Conservation (phyloP, 2,888 invertebrate species). For the Platycheirus rosarum region DNA sequence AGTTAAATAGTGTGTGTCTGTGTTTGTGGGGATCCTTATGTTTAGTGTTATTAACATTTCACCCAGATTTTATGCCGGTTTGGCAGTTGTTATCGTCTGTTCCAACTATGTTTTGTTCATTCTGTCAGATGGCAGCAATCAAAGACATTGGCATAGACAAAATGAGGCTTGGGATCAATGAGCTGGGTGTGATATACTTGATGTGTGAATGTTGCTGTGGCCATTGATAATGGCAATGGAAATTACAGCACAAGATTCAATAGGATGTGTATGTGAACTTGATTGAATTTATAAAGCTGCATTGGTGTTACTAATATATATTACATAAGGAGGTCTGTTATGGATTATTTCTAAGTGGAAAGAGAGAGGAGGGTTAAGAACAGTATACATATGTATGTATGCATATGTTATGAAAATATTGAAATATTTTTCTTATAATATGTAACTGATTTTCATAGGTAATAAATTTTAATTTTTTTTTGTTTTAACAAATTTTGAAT, state of each 20-base stretch:
- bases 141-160: conserved; percentile 25
- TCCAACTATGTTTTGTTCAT: neutral
- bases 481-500: too few species aligned
- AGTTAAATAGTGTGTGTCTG: conserved; percentile 25
- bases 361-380: too few species aligned
- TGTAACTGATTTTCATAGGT: too few species aligned
- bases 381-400: too few species aligned
- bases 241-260: conserved; percentile 40
- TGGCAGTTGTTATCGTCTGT: conserved; percentile 29
- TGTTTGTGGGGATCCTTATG: conserved; percentile 24
- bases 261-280: conserved; percentile 39
- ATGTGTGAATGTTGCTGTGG: conserved; percentile 6
- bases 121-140: conserved; percentile 4
- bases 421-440: too few species aligned
- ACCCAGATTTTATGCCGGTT: conserved; percentile 40
- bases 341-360: too few species aligned
- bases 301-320: neutral
- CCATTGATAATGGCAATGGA: conserved; percentile 44
- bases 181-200: neutral
- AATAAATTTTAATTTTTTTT: too few species aligned
- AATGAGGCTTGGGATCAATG: conserved; percentile 18
- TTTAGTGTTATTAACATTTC: conserved; percentile 56
- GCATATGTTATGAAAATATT: too few species aligned
- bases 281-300: conserved; percentile 20
- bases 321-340: too few species aligned